Conservation (phyloP, 2,888 invertebrate species). For the Andrena fulva region DNA sequence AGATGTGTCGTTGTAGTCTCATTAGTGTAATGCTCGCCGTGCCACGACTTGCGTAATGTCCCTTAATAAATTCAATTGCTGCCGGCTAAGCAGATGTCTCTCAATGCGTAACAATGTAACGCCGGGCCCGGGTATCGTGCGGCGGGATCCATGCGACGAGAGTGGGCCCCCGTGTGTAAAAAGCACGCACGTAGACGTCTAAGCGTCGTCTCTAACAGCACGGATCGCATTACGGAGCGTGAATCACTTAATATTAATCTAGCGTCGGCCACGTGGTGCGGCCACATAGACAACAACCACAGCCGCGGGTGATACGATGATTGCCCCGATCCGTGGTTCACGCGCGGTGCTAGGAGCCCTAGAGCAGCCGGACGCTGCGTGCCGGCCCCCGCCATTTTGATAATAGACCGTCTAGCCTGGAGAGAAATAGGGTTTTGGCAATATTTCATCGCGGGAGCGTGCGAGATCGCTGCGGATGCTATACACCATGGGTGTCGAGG, state of each 20-base stretch:
- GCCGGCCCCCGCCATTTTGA: conserved; percentile 36
- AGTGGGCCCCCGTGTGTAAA: conserved; percentile 40
- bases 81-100: conserved; percentile 47
- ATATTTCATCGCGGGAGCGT: background rate
- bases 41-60: conserved; percentile 57
- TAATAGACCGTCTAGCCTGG: conserved; percentile 18
- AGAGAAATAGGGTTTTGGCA: conserved; percentile 25
- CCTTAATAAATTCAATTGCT: conserved; percentile 59
- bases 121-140: conserved; percentile 8
- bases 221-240: conserved; percentile 63
- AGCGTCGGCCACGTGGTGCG: conserved; percentile 56
- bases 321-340: conserved; percentile 54
- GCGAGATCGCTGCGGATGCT: too few relatives aligned
- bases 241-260: conserved; percentile 69
- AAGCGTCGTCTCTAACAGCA: conserved; percentile 61
- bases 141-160: conserved; percentile 35
- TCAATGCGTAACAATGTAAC: conserved; percentile 32
- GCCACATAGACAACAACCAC: conserved; percentile 57
- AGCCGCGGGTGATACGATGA: conserved; percentile 57
- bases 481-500: too few relatives aligned
- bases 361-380: conserved; percentile 50
- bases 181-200: conserved; percentile 41
- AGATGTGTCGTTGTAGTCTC: conserved; percentile 47
- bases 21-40: conserved; percentile 52
- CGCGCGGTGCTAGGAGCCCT: conserved; percentile 51